Evolutionary conservation across 2,888 invertebrate species (phyloP), one percentile per base, ranked within the genome.

Genomic region (Tiliacea citrago): DNA sequence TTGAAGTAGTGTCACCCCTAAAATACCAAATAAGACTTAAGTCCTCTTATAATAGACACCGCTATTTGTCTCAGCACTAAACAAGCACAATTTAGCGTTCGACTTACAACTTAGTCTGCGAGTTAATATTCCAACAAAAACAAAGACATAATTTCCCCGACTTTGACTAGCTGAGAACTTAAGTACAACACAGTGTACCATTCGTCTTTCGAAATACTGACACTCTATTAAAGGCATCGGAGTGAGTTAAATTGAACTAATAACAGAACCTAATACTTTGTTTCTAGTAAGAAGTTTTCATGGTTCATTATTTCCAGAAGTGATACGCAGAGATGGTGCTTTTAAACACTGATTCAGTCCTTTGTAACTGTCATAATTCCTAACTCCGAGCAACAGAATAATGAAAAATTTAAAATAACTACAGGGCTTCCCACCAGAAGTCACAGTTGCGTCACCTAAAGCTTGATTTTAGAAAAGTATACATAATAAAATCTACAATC

Each of bases 71-170:
- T 70, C 73, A 77, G 47, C 68, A 70, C 82, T 83, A 70, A 74
- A 81, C 81, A 71, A 79, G 74, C 69, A 65, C 68, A 84, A 82
- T 84, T 82, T 81, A 67, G 67, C 67, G 77, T 82, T 82, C 69
- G 82, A 81, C 82, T 82, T 82, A 82, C 82, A 82, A 82, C 77
- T 84, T 81, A 77, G 82, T 84, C 73, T 12, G 61, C 69, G 39
- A 81, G 85, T 84, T 82, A 84, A 82, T 82, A 84, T 77, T 84
- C 73, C 58, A 61, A 81, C 82, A 82, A 82, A 82, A 82, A 84
- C 82, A 82, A 73, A 77, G 82, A 73, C 69, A 67, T 84, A 42
- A 81, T 84, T 81, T 80, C 62, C 45, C 66, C 63, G 69, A 77
- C 82, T 82, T 73, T 77, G 77, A 81, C 67, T 69, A 62, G 47